These are phyloP conservation scores for Heteronetta atricapilla DNA, from an alignment of 2,113 vertebrate genomes.

Conservation along the genomic window DNA sequence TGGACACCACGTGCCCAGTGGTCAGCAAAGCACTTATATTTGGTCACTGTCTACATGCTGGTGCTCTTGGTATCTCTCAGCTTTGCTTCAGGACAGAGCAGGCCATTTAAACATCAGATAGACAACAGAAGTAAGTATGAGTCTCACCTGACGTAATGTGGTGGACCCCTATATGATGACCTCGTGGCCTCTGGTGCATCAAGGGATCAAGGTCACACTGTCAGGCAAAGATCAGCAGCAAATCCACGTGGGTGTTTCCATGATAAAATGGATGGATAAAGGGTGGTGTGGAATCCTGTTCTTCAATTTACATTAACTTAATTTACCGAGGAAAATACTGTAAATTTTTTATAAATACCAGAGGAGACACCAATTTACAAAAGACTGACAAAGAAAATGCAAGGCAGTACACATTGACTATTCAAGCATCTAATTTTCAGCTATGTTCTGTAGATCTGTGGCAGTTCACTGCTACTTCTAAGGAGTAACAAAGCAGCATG, in stretches of 20 bases:
- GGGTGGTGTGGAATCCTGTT: background rate
- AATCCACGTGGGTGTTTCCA: background rate
- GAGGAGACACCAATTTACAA: background rate
- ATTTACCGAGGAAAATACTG: background rate
- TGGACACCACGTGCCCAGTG: slow-evolving; percentile 29
- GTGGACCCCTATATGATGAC: background rate
- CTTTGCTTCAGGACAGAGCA: slow-evolving; percentile 76
- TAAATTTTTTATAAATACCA: background rate
- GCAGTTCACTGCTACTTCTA: background rate
- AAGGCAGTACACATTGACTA: background rate
- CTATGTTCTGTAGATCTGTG: background rate
- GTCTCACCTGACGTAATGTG: background rate
- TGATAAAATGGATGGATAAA: background rate
- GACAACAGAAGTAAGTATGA: slow-evolving; percentile 90
- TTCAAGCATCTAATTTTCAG: background rate
- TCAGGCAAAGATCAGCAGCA: background rate
- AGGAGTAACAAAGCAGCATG: background rate
- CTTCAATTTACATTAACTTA: background rate
- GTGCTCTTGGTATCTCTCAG: slow-evolving; percentile 79
- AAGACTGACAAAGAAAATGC: background rate
- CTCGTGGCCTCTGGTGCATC: fast-evolving
- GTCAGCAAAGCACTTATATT: slow-evolving; percentile 65
- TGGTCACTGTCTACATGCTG: slow-evolving; percentile 74
- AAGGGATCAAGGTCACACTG: background rate
- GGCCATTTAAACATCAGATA: slow-evolving; percentile 85